These are phyloP conservation scores for Melieria crassipennis DNA, from an alignment of 2,888 invertebrate species.

Conservation along the genomic window DNA sequence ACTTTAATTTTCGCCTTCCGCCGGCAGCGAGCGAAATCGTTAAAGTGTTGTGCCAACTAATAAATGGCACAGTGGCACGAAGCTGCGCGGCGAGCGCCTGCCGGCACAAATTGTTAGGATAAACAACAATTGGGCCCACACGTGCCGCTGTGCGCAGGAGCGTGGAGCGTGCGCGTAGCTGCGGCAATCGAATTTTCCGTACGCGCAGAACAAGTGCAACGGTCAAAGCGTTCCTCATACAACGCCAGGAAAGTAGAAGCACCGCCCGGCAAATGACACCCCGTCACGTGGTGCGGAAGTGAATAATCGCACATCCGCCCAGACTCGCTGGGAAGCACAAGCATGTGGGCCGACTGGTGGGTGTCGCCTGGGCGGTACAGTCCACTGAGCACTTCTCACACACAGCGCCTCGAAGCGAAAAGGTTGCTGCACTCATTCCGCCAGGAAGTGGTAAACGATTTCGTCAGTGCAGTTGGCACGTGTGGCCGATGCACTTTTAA, in stretches of 20 bases:
- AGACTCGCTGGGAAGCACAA: background rate
- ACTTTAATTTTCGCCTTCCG: constrained; percentile 44
- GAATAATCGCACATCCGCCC: constrained; percentile 36
- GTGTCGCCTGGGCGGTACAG: constrained; percentile 29
- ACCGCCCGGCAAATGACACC: background rate
- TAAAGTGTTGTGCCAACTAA: constrained; percentile 47
- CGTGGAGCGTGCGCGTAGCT: background rate
- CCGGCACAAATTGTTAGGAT: constrained; percentile 61
- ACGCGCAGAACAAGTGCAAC: constrained; percentile 47
- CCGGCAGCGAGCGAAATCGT: background rate
- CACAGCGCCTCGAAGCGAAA: background rate
- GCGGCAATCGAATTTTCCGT: constrained; percentile 25
- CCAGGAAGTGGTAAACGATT: background rate
- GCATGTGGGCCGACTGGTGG: constrained; percentile 36
- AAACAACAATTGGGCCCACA: constrained; percentile 61
- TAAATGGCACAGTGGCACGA: constrained; percentile 43
- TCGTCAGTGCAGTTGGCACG: constrained; percentile 26
- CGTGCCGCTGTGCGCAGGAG: constrained; percentile 50
- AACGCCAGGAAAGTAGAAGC: no score
- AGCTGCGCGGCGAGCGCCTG: constrained; percentile 18
- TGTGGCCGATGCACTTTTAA: constrained; percentile 37
- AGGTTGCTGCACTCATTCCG: background rate
- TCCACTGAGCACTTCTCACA: constrained; percentile 1
- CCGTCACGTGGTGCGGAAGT: constrained; percentile 30
- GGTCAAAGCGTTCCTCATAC: background rate